Base-by-base conservation (phyloP, 2,797 vertebrate genomes). In the Muscicapa striata region DNA sequence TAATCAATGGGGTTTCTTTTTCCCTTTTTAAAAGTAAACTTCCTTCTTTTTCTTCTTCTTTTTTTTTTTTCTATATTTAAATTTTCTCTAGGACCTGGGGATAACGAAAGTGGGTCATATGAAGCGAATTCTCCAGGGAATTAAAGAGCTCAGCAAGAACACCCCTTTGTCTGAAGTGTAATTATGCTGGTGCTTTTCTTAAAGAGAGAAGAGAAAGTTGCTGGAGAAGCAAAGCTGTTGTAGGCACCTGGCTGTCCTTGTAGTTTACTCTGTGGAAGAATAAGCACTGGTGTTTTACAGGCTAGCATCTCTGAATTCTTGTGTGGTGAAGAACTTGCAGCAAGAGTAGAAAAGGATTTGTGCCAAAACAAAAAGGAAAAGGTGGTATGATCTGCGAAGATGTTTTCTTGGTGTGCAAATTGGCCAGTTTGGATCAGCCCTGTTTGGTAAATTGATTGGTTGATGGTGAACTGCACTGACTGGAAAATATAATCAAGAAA, bases 81-180 rank as follows among this genome's bases (percentile, higher is more conserved):
- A 9, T 79, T 75, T 92, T 81, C 91, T 92, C 32, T 94, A 99
- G 99, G 99, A 99, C 98, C 98, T 99, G 99, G 99, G 99, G 99
- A 99, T 99, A 98, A 98, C 98, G 99, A 99, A 99, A 98, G 99
- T 99, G 98, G 99, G 99, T 95, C 99, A 99, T 98, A 98, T 99
- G 99, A 99, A 99, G 99, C 99, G 99, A 99, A 99, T 99, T 98
- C 99, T 99, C 95, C 99, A 99, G 99, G 99, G 99, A 99, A 99
- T 99, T 99, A 99, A 99, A 96, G 99, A 99, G 90, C 98, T 99
- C 73, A 97, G 98, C 97, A 99, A 98, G 97, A 98, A 97, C 91
- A 97, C 98, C 92, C 93, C 97, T 84, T 98, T 98, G 97, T 95
- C 98, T 79, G 99, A 99, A 97, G 98, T 98, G 95, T 99, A 97